phyloP scores from a whole-genome alignment of 2,888 invertebrate species.

The Oscheius sp. region DNA sequence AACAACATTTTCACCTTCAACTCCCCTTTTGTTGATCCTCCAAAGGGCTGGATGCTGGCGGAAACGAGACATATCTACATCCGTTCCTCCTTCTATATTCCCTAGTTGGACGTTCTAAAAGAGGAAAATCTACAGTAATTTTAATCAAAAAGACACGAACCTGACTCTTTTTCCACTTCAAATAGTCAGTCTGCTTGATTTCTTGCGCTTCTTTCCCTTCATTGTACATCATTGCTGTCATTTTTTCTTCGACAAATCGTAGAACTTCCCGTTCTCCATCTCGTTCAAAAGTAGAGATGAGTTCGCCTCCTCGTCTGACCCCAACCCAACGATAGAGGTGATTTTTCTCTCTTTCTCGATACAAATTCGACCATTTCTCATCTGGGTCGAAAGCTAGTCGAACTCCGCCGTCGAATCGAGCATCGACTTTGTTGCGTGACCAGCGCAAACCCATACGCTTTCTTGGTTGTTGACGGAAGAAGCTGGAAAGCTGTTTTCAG shows the following conservation, averaged over 20 bases:
- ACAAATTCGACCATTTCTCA: slow-evolving; percentile 70
- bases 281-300: slow-evolving; percentile 79
- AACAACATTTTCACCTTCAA: slow-evolving; percentile 90
- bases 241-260: slow-evolving; percentile 59
- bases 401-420: slow-evolving; percentile 19
- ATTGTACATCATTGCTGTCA: slow-evolving; percentile 71
- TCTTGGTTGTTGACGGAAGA: neutral
- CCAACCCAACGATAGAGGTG: slow-evolving; percentile 70
- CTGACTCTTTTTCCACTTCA: slow-evolving; percentile 79
- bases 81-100: slow-evolving; percentile 82
- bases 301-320: slow-evolving; percentile 78
- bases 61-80: slow-evolving; percentile 81
- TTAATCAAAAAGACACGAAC: slow-evolving; percentile 35
- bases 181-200: slow-evolving; percentile 83
- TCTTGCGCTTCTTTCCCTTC: slow-evolving; percentile 83
- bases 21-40: slow-evolving; percentile 95
- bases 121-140: neutral
- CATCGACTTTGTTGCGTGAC: slow-evolving; percentile 21
- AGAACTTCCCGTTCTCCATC: slow-evolving; percentile 78
- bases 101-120: slow-evolving; percentile 71
- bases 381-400: slow-evolving; percentile 64
- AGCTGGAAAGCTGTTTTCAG: neutral
- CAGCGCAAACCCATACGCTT: slow-evolving; percentile 16
- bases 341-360: slow-evolving; percentile 70
- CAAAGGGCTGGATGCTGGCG: slow-evolving; percentile 82